A percentile compares a stretch with the other conserved stretches of the same genome.
Evolutionary conservation across 92 coral and sea anemone species (phyloP).

Genomic region (Porites evermanni): DNA sequence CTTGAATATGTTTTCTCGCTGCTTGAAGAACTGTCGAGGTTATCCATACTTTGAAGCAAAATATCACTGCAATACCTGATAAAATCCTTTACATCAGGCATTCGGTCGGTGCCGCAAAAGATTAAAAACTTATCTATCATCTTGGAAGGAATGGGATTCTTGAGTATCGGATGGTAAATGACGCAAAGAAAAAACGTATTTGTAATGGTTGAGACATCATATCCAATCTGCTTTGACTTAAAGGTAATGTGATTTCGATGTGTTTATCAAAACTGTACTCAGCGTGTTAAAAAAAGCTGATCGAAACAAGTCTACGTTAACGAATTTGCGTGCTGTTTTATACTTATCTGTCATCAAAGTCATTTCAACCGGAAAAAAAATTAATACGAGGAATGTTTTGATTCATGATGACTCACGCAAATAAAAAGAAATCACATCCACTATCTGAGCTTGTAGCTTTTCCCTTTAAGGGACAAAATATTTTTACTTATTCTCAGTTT

Average conservation of each 20-base stretch:
- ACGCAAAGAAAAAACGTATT: conserved; percentile 9
- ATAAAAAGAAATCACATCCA: conserved; percentile 22
- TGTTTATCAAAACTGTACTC: conserved; percentile 19
- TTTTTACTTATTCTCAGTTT: conserved; percentile 32
- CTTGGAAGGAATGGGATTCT: conserved; percentile 13
- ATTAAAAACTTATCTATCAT: conserved; percentile 15
- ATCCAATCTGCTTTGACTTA: conserved; percentile 13
- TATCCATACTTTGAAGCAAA: conserved; percentile 28
- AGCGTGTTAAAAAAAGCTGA: conserved; percentile 19
- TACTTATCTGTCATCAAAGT: conserved; percentile 33
- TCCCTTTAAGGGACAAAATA: conserved; percentile 22
- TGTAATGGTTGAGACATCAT: conserved; percentile 15
- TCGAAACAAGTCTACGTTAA: conserved; percentile 19
- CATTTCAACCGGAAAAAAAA: conserved; percentile 4
- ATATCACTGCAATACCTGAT: neutral
- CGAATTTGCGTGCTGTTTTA: conserved; percentile 16
- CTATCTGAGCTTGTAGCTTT: conserved; percentile 22
- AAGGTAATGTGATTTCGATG: neutral
- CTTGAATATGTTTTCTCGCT: conserved; percentile 26
- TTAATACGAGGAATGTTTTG: conserved; percentile 22
- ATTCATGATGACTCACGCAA: conserved; percentile 23
- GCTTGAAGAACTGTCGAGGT: conserved; percentile 36
- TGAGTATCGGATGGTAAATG: conserved; percentile 9
- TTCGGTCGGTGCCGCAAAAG: neutral
- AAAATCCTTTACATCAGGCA: conserved; percentile 10